Conservation (phyloP, 2,113 vertebrate species). For the Fulica atra region DNA sequence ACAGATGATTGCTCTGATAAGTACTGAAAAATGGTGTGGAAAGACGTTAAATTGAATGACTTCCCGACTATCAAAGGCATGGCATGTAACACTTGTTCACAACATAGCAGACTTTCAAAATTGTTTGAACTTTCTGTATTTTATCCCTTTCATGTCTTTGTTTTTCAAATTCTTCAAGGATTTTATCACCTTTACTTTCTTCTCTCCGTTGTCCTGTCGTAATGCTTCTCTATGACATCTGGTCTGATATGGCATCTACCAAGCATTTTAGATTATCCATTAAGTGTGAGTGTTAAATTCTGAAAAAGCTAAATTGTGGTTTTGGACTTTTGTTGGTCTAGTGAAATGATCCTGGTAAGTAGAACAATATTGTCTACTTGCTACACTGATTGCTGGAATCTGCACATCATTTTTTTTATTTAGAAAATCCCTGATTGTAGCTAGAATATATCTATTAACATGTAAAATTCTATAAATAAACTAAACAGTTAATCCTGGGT, state of each 20-base stretch:
- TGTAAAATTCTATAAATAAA: neutral
- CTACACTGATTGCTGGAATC: neutral
- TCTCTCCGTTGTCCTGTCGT: neutral
- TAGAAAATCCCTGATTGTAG: neutral
- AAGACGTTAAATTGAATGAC: neutral
- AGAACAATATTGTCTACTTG: neutral
- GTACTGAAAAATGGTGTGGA: neutral
- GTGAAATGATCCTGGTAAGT: neutral
- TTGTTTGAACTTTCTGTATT: neutral
- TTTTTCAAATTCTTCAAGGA: neutral
- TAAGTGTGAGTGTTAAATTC: neutral
- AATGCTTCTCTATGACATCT: neutral
- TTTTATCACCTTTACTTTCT: neutral
- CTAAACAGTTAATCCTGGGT: neutral
- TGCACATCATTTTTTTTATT: neutral
- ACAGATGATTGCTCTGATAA: neutral
- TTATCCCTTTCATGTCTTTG: neutral
- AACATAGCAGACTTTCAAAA: neutral
- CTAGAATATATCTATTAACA: neutral
- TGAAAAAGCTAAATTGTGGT: neutral
- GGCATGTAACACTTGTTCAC: neutral
- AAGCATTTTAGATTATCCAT: neutral
- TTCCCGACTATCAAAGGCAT: neutral
- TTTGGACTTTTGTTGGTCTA: neutral
- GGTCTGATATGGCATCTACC: neutral